Conservation (phyloP, 2,797 vertebrate species). For the Cossypha dichroa region DNA sequence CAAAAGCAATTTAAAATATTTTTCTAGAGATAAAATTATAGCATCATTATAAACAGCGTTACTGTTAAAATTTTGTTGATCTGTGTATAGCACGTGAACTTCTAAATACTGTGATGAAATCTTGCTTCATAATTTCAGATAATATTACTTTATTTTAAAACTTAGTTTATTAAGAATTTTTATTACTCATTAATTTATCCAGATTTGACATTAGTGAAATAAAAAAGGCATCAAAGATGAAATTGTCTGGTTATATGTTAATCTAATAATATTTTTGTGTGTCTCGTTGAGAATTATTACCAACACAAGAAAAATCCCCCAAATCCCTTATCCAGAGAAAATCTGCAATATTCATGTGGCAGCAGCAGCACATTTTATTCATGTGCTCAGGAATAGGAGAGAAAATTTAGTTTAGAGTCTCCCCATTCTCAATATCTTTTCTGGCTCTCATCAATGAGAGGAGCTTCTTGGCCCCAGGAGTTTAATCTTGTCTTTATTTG, state of each 20-base stretch:
- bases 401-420: background rate
- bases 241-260: background rate
- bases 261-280: background rate
- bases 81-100: background rate
- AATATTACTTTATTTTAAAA: background rate
- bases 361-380: background rate
- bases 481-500: background rate
- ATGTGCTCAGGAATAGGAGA: fast-evolving
- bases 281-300: background rate
- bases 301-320: background rate
- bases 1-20: background rate
- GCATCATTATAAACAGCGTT: background rate
- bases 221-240: background rate
- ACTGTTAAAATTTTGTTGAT: background rate
- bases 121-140: background rate
- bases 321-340: background rate
- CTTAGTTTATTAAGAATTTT: background rate
- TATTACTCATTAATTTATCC: background rate
- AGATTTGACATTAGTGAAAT: background rate
- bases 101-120: background rate
- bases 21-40: background rate
- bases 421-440: background rate
- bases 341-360: background rate
- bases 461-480: background rate
- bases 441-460: background rate